Evolutionary conservation across 2,113 vertebrate genomes (phyloP), one percentile per base, ranked within the genome.

Genomic region (Nanorana parkeri): DNA sequence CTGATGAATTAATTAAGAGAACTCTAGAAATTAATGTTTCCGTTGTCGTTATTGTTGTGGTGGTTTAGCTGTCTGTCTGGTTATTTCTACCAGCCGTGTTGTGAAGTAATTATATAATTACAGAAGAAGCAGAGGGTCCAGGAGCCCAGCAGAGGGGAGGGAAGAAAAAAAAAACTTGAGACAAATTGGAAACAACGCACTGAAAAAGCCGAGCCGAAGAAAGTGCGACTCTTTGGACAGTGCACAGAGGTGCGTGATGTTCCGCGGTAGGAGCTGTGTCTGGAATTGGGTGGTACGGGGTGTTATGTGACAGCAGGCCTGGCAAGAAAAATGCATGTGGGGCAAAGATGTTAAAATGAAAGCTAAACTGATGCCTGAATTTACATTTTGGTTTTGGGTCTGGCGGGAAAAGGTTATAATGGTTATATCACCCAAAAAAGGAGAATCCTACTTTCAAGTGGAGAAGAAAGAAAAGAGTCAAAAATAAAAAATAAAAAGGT

Each of bases 1-100:
- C 90, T 88, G 93, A 94, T 94, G 93, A 97, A 94, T 96, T 96
- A 95, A 95, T 95, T 95, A 94, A 90, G 90, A 93, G 92, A 91
- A 95, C 92, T 93, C 85, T 93, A 95, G 95, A 94, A 94, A 95
- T 95, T 93, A 92, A 93, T 94, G 94, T 96, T 94, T 93, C 92
- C 89, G 88, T 93, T 93, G 92, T 95, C 89, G 83, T 93, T 91
- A 92, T 94, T 92, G 94, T 95, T 94, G 90, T 90, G 88, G 74
- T 86, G 88, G 90, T 89, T 85, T 88, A 84, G 84, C 90, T 74
- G 0, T 87, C 87, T 90, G 90, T 87, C 87, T 1, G 83, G 87
- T 89, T 91, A 87, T 89, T 81, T 87, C 88, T 89, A 87, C 88
- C 86, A 75, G 72, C 88, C 90, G 89, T 91, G 89, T 91, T 89